Conservation (phyloP, 2,888 invertebrate genomes). For the Leptothorax acervorum region DNA sequence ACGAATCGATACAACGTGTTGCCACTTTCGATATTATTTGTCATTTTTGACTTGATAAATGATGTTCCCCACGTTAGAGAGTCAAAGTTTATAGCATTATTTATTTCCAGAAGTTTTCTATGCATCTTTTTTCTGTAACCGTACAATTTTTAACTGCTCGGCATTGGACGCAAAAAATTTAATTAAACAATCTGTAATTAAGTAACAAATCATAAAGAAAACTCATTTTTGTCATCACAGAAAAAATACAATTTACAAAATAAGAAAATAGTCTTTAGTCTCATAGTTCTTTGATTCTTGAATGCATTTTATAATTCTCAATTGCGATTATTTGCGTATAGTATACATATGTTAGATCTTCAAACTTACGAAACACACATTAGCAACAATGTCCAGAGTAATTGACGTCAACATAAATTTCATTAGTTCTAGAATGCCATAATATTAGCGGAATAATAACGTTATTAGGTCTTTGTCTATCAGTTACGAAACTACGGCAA, state of each 20-base stretch:
- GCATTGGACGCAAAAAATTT: neutral
- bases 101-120: neutral
- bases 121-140: too few species aligned
- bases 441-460: conserved; percentile 33
- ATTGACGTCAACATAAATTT: conserved; percentile 9
- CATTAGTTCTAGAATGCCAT: neutral
- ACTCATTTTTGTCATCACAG: neutral
- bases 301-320: neutral
- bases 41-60: neutral
- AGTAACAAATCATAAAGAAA: neutral
- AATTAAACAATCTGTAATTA: neutral
- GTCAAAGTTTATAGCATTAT: neutral
- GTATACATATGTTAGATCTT: neutral
- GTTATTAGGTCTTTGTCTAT: conserved; percentile 17
- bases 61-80: neutral
- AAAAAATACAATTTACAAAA: conserved; percentile 12
- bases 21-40: neutral
- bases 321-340: neutral
- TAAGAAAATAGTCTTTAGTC: neutral
- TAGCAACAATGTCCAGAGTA: neutral
- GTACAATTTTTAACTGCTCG: neutral
- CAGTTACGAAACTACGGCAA: conserved; percentile 12
- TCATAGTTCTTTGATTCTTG: neutral
- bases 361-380: conserved; percentile 7
- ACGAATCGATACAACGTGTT: conserved; percentile 5